Evolutionary conservation across 2,797 vertebrate genomes (phyloP), one percentile per base, ranked within the genome.

Genomic region (Eremophila alpestris): DNA sequence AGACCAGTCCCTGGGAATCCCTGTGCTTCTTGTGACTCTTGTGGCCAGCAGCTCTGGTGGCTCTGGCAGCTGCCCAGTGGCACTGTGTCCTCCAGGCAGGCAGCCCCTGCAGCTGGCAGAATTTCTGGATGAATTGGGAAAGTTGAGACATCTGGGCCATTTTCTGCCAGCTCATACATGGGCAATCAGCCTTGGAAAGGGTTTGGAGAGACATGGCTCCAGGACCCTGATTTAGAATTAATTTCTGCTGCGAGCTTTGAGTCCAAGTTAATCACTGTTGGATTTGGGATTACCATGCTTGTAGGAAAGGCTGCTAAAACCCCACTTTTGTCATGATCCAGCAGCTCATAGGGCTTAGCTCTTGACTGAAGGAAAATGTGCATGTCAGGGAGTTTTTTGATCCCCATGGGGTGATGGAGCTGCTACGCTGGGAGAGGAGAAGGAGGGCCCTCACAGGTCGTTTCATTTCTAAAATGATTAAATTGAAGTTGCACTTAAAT

Each of bases 401-500:
- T 91, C 92, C 89, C 85, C 22, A 5, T 4, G 20, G 94, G 89
- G 76, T 2, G 1, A 9, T 26, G 85, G 91, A 92, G 77, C 93
- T 67, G 85, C 92, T 65, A 54, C 0, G 0, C 30, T 51, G 54
- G 64, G 27, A 9, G 62, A 64, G 65, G 38, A 68, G 75, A 26
- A 94, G 62, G 60, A 90, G 36, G 48, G 64, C 85, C 82, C 92
- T 78, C 89, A 65, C 74, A 83, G 55, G 34, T 71, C 2, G 45
- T 59, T 92, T 77, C 85, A 54, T 76, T 96, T 95, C 74, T 26
- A 62, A 92, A 96, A 92, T 91, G 82, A 96, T 95, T 94, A 93
- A 94, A 97, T 95, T 94, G 92, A 92, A 94, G 86, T 93, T 94
- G 96, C 92, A 94, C 93, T 96, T 95, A 96, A 95, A 96, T 97